Conservation (phyloP, 2,113 vertebrate species). For the Polypterus senegalus region DNA sequence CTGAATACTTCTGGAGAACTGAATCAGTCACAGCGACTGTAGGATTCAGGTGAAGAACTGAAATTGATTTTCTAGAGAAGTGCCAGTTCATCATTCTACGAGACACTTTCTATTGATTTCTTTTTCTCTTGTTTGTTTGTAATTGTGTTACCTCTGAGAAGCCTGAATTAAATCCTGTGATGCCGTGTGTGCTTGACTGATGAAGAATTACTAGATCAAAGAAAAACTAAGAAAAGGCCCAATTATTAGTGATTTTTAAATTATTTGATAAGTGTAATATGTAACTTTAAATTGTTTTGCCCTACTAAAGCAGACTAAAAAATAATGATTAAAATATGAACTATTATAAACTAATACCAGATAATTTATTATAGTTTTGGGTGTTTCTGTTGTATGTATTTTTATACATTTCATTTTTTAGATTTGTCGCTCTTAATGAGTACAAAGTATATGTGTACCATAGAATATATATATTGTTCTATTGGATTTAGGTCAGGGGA, state of each 20-base stretch:
- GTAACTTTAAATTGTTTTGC: no score
- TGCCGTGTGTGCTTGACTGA: conserved; percentile 27
- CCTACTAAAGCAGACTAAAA: no score
- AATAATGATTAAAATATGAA: no score
- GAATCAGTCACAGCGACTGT: conserved; percentile 8
- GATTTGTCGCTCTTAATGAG: no score
- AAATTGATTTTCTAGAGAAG: conserved; percentile 52
- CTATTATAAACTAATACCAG: no score
- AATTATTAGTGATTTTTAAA: conserved; percentile 22
- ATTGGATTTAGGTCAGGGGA: no score
- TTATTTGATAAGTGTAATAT: no score
- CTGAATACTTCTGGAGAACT: conserved; percentile 2
- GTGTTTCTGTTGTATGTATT: no score
- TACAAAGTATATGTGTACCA: no score
- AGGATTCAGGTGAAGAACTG: conserved; percentile 14
- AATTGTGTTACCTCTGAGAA: conserved; percentile 51
- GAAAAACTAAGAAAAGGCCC: conserved; percentile 33
- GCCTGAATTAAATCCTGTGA: conserved; percentile 43
- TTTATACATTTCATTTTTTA: no score
- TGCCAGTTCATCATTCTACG: conserved; percentile 59
- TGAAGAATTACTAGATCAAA: conserved; percentile 37
- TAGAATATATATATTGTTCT: no score
- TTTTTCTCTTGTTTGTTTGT: conserved; percentile 52
- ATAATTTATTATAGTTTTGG: no score
- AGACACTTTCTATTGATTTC: conserved; percentile 47